phyloP scores from a whole-genome alignment of 2,888 invertebrate species.

The Chaitophorus viminalis region DNA sequence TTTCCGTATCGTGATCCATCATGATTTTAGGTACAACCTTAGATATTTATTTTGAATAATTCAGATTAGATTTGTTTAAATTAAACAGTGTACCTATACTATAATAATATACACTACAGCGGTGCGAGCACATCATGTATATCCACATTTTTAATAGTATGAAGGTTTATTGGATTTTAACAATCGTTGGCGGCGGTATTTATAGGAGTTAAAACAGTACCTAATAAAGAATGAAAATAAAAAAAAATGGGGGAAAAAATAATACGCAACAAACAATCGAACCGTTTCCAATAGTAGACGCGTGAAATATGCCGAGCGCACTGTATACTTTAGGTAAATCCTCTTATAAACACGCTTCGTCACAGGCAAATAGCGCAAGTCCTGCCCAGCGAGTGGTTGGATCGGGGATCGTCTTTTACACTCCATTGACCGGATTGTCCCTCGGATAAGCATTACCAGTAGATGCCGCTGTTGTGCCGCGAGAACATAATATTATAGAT shows the following conservation, averaged over 20 bases:
- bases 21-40: no score
- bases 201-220: neutral
- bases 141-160: neutral
- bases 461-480: neutral
- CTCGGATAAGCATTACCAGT: neutral
- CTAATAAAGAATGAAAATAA: neutral
- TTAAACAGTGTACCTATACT: no score
- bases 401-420: neutral
- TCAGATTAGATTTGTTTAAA: no score
- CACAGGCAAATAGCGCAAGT: neutral
- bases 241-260: neutral
- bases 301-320: neutral
- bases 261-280: neutral
- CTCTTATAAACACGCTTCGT: neutral
- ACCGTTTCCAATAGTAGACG: neutral
- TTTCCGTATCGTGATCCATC: no score
- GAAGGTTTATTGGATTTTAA: neutral
- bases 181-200: neutral
- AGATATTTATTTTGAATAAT: no score
- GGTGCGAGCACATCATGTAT: neutral
- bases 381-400: neutral
- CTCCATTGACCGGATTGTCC: constrained; percentile 21
- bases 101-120: no score
- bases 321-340: neutral
- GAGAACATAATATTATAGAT: no score